Evolutionary conservation across 2,888 invertebrate species (phyloP).

Genomic region (Oscheius sp.): DNA sequence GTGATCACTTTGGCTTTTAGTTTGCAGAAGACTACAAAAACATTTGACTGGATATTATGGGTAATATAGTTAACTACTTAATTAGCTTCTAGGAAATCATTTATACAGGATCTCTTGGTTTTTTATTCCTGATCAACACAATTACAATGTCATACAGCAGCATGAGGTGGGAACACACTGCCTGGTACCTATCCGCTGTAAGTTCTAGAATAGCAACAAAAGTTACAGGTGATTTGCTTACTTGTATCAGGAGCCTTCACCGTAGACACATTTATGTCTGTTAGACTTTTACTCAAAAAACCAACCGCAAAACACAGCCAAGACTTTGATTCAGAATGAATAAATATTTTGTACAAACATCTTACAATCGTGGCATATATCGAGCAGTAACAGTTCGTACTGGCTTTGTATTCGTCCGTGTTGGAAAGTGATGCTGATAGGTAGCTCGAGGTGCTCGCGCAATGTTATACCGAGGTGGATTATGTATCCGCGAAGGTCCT

Average conservation of each 20-base stretch:
- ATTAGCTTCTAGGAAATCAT: slow-evolving; percentile 35
- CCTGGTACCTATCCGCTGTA: slow-evolving; percentile 41
- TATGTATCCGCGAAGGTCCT: no score
- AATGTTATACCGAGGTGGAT: no score
- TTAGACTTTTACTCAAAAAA: slow-evolving; percentile 4
- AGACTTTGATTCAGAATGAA: not conserved
- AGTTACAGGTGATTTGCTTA: slow-evolving; percentile 10
- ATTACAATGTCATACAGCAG: slow-evolving; percentile 49
- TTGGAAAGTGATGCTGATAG: no score
- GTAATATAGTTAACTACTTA: slow-evolving; percentile 17
- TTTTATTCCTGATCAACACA: slow-evolving; percentile 42
- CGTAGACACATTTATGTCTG: slow-evolving; percentile 10
- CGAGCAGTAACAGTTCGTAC: no score
- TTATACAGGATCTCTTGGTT: slow-evolving; percentile 36
- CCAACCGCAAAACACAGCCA: slow-evolving; percentile 15
- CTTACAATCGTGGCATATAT: no score
- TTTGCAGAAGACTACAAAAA: slow-evolving; percentile 36
- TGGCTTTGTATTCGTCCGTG: no score
- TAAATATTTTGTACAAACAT: no score
- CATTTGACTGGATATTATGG: slow-evolving; percentile 48
- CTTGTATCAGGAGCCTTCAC: slow-evolving; percentile 13
- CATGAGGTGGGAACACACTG: slow-evolving; percentile 43
- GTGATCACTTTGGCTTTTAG: slow-evolving; percentile 39
- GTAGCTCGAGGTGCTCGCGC: no score
- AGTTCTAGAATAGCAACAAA: no score